Evolutionary conservation across 2,797 vertebrate genomes (phyloP).

Genomic region (Luscinia luscinia): DNA sequence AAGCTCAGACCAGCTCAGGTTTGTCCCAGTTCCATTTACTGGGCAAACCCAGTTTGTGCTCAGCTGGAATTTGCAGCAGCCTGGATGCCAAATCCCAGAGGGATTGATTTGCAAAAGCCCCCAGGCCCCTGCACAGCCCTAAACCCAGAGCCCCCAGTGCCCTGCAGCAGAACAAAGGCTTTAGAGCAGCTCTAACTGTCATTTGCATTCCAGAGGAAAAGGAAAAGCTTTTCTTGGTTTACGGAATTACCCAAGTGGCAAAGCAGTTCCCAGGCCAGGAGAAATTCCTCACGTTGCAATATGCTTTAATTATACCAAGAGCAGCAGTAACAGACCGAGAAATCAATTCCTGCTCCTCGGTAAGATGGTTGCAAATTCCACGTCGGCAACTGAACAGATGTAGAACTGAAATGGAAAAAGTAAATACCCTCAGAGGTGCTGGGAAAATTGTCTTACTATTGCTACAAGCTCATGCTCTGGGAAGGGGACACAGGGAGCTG

Average conservation of each 20-base stretch:
- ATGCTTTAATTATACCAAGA: conserved; percentile 33
- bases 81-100: background rate
- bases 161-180: conserved; percentile 18
- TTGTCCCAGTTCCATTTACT: rapidly evolving
- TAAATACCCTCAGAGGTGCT: background rate
- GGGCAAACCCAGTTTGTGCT: background rate
- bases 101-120: background rate
- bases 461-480: background rate
- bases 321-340: conserved; percentile 17
- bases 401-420: conserved; percentile 48
- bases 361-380: conserved; percentile 27
- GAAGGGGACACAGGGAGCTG: background rate
- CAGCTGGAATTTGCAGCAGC: rapidly evolving
- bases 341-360: conserved; percentile 46
- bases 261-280: conserved; percentile 43
- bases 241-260: conserved; percentile 53
- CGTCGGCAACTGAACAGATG: conserved; percentile 17
- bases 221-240: conserved; percentile 22
- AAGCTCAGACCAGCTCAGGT: background rate
- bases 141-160: background rate
- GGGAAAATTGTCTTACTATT: background rate
- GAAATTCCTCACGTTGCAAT: conserved; percentile 20
- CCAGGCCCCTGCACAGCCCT: background rate
- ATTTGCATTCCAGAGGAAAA: conserved; percentile 43
- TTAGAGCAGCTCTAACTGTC: background rate